Evolutionary conservation across 2,888 invertebrate genomes (phyloP).

Genomic region (Scaptomyza polygonia): DNA sequence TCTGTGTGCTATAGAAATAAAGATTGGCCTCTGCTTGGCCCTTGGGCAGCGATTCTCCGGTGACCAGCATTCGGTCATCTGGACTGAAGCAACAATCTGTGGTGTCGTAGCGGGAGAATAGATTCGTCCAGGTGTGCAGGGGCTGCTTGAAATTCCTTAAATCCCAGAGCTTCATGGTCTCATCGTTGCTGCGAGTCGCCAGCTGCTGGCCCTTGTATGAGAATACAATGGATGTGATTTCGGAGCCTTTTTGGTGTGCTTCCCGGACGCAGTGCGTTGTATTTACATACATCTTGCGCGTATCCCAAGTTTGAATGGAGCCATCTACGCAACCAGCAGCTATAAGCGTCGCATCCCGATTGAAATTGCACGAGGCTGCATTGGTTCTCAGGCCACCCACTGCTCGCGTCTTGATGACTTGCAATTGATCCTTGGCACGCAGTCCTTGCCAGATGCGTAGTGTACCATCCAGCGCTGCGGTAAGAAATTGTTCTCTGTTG

Average conservation of each 20-base stretch:
- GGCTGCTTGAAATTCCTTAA: constrained; percentile 92
- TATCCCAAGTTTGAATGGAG: constrained; percentile 95
- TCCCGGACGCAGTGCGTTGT: constrained; percentile 90
- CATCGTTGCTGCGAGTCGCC: constrained; percentile 94
- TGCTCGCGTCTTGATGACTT: constrained; percentile 94
- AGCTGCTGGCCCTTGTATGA: constrained; percentile 92
- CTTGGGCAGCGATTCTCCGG: constrained; percentile 92
- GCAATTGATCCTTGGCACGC: constrained; percentile 91
- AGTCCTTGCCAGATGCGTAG: constrained; percentile 95
- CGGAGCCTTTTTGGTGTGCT: constrained; percentile 92
- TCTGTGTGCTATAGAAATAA: constrained; percentile 91
- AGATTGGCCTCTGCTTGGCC: constrained; percentile 89
- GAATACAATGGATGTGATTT: constrained; percentile 93
- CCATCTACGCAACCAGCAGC: constrained; percentile 97
- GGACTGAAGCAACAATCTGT: constrained; percentile 93
- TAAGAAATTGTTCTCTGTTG: constrained; percentile 95
- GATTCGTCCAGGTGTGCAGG: constrained; percentile 87
- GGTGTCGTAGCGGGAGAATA: constrained; percentile 94
- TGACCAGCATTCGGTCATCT: constrained; percentile 94
- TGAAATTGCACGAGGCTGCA: constrained; percentile 93
- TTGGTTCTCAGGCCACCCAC: constrained; percentile 93
- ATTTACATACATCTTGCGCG: constrained; percentile 95
- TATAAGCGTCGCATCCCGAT: constrained; percentile 93
- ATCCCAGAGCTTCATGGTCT: constrained; percentile 98
- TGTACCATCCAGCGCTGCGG: constrained; percentile 97